phyloP scores from a whole-genome alignment of 2,888 invertebrate genomes.

The Tanypteryx hageni region DNA sequence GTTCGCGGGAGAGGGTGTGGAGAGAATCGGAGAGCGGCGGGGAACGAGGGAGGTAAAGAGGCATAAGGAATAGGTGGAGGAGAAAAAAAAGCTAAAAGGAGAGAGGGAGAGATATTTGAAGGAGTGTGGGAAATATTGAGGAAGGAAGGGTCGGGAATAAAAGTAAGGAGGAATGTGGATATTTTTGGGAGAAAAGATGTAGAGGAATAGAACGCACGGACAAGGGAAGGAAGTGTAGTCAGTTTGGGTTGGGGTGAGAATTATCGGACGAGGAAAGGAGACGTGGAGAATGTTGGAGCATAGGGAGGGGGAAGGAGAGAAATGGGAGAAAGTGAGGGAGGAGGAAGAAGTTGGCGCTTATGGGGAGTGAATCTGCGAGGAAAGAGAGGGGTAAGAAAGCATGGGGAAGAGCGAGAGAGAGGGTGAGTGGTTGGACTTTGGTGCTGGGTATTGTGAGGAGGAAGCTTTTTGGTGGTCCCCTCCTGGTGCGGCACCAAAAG shows the following conservation, averaged over 20 bases:
- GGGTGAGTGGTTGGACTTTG: neutral
- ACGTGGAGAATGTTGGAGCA: neutral
- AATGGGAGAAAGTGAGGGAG: neutral
- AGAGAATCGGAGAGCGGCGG: neutral
- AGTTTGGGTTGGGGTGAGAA: neutral
- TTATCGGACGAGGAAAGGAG: conserved; percentile 11
- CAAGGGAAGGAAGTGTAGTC: conserved; percentile 21
- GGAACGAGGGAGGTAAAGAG: neutral
- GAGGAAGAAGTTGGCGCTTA: neutral
- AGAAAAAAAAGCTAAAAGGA: neutral
- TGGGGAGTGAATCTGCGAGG: neutral
- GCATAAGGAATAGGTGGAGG: neutral
- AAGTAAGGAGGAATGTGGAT: neutral
- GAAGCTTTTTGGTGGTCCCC: neutral
- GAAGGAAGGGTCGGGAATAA: neutral
- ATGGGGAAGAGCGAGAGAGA: neutral
- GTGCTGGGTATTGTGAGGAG: neutral
- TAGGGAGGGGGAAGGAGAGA: neutral
- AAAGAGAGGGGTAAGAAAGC: conserved; percentile 1
- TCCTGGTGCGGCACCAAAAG: neutral
- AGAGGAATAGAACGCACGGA: neutral
- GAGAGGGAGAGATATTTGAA: neutral
- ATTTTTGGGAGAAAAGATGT: neutral
- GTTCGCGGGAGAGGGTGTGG: conserved; percentile 22
- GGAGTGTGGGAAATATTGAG: neutral